Conservation (phyloP, 2,113 vertebrate genomes). For the Riparia riparia region DNA sequence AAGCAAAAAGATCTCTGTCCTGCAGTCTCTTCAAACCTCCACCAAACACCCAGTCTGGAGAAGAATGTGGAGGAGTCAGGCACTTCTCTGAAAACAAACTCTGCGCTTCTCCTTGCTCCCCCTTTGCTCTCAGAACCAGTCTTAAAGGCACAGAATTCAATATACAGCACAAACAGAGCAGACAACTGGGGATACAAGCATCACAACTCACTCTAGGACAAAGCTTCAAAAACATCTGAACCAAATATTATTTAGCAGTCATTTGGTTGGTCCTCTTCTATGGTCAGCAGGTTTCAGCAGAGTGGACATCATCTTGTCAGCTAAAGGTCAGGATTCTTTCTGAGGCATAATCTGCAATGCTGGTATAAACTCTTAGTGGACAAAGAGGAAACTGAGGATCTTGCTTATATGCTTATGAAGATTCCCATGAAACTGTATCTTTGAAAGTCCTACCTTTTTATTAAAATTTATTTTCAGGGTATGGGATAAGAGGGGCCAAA, state of each 20-base stretch:
- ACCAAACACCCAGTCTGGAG: no score
- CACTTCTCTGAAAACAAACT: no score
- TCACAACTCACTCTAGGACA: no score
- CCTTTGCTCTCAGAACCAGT: no score
- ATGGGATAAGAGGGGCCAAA: background rate
- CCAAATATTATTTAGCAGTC: background rate
- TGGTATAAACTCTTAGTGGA: background rate
- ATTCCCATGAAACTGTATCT: background rate
- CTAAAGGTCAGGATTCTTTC: background rate
- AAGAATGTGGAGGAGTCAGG: no score
- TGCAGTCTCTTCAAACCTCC: no score
- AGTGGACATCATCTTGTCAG: background rate
- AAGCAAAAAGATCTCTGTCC: no score
- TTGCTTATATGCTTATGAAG: background rate
- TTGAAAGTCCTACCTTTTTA: background rate
- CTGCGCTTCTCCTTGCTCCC: no score
- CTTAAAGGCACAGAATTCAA: no score
- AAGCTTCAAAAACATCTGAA: background rate
- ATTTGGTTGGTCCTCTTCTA: background rate
- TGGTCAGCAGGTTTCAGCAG: background rate
- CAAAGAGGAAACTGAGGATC: background rate
- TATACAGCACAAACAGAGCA: no score
- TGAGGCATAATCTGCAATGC: background rate
- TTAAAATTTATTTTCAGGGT: background rate
- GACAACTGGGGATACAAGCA: no score